Evolutionary conservation across 2,113 vertebrate species (phyloP).

Genomic region (Asarcornis scutulata): DNA sequence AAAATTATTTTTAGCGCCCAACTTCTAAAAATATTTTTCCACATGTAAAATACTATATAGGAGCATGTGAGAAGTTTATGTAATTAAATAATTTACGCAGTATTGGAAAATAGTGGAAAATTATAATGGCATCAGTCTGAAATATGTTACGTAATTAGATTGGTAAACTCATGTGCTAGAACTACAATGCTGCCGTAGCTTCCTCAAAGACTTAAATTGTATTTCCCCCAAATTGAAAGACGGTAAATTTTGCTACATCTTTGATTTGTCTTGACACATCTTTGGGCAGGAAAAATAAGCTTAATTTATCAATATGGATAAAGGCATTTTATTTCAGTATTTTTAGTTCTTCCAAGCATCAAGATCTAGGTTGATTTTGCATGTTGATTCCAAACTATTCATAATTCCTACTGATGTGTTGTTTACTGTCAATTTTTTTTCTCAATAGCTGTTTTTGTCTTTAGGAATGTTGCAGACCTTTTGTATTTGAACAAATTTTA

Average conservation of each 20-base stretch:
- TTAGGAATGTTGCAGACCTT: background rate
- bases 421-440: background rate
- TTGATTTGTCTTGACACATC: background rate
- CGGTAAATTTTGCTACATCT: background rate
- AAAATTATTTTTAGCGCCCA: background rate
- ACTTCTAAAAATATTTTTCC: background rate
- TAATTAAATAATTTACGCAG: rapidly evolving
- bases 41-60: rapidly evolving
- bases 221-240: background rate
- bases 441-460: background rate
- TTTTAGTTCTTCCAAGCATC: background rate
- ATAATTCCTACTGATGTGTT: background rate
- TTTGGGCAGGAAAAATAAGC: background rate
- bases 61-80: background rate
- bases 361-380: background rate
- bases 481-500: background rate
- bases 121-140: background rate
- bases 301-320: background rate
- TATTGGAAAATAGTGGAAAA: background rate
- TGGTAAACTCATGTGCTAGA: background rate
- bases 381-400: background rate
- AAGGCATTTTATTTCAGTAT: background rate
- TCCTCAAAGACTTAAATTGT: background rate
- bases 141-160: background rate
- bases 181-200: background rate